These are phyloP conservation scores for Mustela lutreola DNA, from an alignment of 2,113 vertebrate genomes.

Conservation along the genomic window DNA sequence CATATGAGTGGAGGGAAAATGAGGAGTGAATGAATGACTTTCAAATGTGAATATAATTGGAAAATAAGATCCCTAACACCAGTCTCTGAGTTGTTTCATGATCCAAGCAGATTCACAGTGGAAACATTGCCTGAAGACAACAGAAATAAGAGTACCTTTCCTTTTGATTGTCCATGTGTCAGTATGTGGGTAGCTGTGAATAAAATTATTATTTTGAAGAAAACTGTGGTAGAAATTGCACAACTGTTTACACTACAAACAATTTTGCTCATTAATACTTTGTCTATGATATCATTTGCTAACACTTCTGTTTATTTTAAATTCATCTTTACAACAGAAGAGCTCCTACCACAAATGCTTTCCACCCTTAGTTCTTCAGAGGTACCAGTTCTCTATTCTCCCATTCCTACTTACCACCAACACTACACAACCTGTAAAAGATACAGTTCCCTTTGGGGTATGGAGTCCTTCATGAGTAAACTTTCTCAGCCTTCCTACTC, in stretches of 20 bases:
- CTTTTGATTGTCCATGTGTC: not conserved
- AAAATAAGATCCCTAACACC: not conserved
- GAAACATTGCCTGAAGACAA: not conserved
- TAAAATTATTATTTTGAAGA: not conserved
- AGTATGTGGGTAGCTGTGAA: not conserved
- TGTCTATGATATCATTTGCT: not conserved
- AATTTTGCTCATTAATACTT: not conserved
- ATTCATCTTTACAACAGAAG: not conserved
- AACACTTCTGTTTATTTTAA: not conserved
- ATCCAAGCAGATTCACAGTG: not conserved
- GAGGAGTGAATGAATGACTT: conserved; percentile 26
- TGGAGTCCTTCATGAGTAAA: not conserved
- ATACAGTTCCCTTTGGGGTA: not conserved
- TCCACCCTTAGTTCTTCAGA: not conserved
- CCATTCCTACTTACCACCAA: not conserved
- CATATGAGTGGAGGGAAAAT: not conserved
- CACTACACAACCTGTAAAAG: not conserved
- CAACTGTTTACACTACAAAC: not conserved
- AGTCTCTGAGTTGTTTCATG: not conserved
- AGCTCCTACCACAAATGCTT: not conserved
- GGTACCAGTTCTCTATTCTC: not conserved
- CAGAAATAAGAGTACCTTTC: not conserved
- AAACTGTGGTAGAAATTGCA: not conserved
- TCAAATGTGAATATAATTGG: not conserved
- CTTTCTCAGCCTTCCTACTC: not conserved